A percentile compares a stretch with the other conserved stretches of the same genome.
Evolutionary conservation across 2,888 invertebrate species (phyloP).

Genomic region (Dugesia japonica): DNA sequence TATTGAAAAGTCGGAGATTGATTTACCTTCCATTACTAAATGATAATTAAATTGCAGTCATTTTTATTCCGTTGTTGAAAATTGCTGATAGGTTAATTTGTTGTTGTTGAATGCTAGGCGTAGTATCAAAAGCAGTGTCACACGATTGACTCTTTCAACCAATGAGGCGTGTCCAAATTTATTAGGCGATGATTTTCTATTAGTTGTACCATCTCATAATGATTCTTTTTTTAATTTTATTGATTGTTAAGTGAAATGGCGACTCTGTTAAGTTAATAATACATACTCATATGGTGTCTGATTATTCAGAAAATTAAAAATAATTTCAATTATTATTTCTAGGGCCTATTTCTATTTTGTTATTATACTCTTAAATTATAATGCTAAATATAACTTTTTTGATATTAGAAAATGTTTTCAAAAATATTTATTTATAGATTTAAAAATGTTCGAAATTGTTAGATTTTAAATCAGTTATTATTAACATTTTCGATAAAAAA

Average conservation of each 20-base stretch:
- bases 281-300: no score
- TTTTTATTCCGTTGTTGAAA: conserved; percentile 6
- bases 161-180: conserved; percentile 10
- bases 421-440: no score
- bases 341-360: no score
- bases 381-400: no score
- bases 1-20: conserved; percentile 3
- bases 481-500: no score
- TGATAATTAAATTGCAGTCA: neutral
- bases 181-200: conserved; percentile 9
- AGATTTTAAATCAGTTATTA: no score
- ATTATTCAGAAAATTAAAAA: no score
- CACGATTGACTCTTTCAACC: neutral
- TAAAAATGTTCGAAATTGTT: no score
- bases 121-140: neutral
- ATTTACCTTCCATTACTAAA: neutral
- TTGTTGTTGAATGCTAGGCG: neutral
- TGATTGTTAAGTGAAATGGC: neutral
- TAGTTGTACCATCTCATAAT: neutral
- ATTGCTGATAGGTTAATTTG: neutral
- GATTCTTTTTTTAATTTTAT: neutral
- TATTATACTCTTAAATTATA: no score
- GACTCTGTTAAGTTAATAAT: neutral
- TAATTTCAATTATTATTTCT: no score
- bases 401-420: no score